A percentile compares a stretch with the other conserved stretches of the same genome.
Evolutionary conservation across 2,797 vertebrate species (phyloP).

Genomic region (Acanthiza pusilla): DNA sequence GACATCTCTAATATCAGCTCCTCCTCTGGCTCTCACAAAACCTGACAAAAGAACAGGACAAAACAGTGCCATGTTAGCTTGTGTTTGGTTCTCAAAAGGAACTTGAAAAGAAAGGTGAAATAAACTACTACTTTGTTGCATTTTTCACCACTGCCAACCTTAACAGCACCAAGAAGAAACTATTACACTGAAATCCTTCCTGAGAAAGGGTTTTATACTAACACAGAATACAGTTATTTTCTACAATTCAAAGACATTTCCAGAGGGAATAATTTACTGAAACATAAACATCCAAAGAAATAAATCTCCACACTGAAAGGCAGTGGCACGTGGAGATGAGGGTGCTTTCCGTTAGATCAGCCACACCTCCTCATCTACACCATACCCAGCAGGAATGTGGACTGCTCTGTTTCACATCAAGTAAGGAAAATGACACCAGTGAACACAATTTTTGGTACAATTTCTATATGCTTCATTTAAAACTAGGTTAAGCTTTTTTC

Average conservation of each 20-base stretch:
- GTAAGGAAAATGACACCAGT: not conserved
- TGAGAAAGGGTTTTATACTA: not conserved
- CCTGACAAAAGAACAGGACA: conserved; percentile 71
- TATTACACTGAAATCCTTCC: not conserved
- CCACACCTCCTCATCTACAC: not conserved
- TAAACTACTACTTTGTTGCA: not conserved
- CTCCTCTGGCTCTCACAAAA: conserved; percentile 90
- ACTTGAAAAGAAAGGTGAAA: not conserved
- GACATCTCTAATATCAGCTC: conserved; percentile 88
- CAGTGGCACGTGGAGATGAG: not conserved
- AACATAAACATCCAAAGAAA: not conserved
- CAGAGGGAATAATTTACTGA: not conserved
- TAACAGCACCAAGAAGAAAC: not conserved
- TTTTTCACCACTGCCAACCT: not conserved
- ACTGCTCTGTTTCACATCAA: not conserved
- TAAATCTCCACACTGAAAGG: not conserved
- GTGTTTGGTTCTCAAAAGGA: not conserved
- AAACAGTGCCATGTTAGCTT: not conserved
- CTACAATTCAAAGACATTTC: not conserved
- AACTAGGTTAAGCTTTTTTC: not conserved
- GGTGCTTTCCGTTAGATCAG: not conserved
- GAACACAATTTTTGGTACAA: not conserved
- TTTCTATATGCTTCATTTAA: not conserved
- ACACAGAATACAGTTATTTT: not conserved
- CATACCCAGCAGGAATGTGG: rapidly evolving